Conservation (phyloP, 2,888 invertebrate genomes). For the Dolomedes plantarius region DNA sequence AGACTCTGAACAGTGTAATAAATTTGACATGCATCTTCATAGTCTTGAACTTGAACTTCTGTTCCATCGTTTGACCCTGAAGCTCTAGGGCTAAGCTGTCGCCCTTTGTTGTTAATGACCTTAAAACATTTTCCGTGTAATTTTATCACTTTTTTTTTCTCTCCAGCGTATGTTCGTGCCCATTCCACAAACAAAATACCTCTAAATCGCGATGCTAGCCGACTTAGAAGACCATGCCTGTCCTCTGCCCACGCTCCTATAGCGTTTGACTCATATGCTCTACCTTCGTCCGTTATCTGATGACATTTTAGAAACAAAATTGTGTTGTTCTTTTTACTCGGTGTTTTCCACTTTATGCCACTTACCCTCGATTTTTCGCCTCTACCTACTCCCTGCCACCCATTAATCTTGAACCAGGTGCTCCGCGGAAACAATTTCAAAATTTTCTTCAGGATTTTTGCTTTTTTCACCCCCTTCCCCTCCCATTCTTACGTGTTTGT, state of each 20-base stretch:
- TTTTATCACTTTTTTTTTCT: background rate
- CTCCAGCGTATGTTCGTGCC: too few relatives aligned
- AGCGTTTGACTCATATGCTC: constrained; percentile 10
- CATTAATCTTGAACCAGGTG: constrained; percentile 70
- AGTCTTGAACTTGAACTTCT: too few relatives aligned
- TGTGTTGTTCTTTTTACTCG: constrained; percentile 9
- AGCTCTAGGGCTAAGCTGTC: too few relatives aligned
- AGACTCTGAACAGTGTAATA: too few relatives aligned
- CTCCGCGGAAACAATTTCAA: constrained; percentile 26
- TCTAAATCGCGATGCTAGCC: background rate
- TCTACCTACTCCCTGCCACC: constrained; percentile 25
- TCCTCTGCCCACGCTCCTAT: constrained; percentile 38
- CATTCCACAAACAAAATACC: background rate
- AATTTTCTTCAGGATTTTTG: constrained; percentile 27
- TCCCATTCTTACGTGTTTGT: constrained; percentile 20
- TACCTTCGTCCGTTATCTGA: constrained; percentile 55
- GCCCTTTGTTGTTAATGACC: background rate
- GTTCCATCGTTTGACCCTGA: too few relatives aligned
- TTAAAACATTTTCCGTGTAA: background rate
- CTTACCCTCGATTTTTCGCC: constrained; percentile 42
- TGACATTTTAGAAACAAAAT: constrained; percentile 50
- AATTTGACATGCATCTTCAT: too few relatives aligned
- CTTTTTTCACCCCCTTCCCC: background rate
- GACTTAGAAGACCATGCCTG: background rate
- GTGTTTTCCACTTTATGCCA: constrained; percentile 16